Base-by-base conservation (phyloP, 2,888 invertebrate genomes). In the Anticlea derivata region DNA sequence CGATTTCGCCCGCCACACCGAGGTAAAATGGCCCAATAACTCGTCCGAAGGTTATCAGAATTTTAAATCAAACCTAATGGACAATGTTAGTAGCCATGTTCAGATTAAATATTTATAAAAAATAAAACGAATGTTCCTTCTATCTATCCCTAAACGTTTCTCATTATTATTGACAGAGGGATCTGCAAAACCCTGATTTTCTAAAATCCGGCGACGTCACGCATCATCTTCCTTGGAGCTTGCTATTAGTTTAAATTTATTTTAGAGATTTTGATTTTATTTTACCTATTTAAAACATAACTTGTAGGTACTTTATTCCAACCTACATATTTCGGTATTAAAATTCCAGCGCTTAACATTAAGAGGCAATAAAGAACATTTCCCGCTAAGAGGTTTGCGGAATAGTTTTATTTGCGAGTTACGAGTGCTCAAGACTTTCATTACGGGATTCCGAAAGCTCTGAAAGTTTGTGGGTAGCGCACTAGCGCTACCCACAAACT, bases 381-480 rank as follows among this genome's bases (percentile, higher is more conserved):
- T 40, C 23, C 39, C 35, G 35, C 24, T 44, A 26, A 53, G 52
- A 34, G 48, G 47, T 34, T 30, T 35, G 30, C 24, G 34, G 30
- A 49, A 49, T 48, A 49, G 47, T 46, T 46, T 46, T 35, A 35
- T 43, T 41, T 39, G 22, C 33, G 41, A 48, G 43, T 53, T 50
- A 40, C 39, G 49, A 52, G 43, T 46, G 48, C 39, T 26, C 39
- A 38, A 41, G 50, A 40, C 49, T 67, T 67, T 70, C 61, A 70
- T 71, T 67, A 71, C 27, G 49, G 22, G 59, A 66, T 66, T 61
- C 65, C 61, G n/a, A n/a, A n/a, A n/a, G n/a, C n/a, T n/a, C n/a
- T n/a, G n/a, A n/a, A n/a, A n/a, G n/a, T n/a, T n/a, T n/a, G n/a
- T n/a, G n/a, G n/a, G n/a, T n/a, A n/a, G 43, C 51, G 54, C 50